phyloP scores from a whole-genome alignment of 2,113 vertebrate genomes.

The Anguilla rostrata region DNA sequence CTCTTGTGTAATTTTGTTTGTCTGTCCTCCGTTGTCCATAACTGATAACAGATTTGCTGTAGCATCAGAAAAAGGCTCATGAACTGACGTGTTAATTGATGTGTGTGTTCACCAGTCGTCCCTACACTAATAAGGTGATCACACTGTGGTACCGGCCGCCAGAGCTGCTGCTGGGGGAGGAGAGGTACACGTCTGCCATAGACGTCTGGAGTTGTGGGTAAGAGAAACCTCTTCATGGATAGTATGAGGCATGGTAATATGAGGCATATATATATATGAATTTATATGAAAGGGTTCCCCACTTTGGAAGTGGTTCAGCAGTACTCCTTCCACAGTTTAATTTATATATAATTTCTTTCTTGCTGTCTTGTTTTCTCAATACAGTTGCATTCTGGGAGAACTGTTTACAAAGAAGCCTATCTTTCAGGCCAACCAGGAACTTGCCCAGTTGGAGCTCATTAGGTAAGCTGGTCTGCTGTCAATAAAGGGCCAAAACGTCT shows the following conservation, averaged over 20 bases:
- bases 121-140: constrained; percentile 84
- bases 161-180: constrained; percentile 79
- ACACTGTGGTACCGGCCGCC: constrained; percentile 82
- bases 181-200: constrained; percentile 79
- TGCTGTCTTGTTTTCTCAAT: constrained; percentile 34
- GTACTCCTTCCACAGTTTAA: not conserved
- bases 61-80: not conserved
- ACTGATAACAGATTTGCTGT: not conserved
- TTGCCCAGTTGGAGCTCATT: constrained; percentile 96
- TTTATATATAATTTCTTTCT: not conserved
- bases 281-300: too few species aligned
- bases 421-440: constrained; percentile 98
- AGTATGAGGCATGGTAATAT: not conserved
- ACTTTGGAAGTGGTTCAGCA: too few species aligned
- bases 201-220: constrained; percentile 88
- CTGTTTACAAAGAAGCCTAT: constrained; percentile 99
- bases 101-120: constrained; percentile 66
- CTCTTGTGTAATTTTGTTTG: not conserved
- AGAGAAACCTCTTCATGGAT: constrained; percentile 41
- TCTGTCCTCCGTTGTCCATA: not conserved
- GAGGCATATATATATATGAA: too few species aligned
- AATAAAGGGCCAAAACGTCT: not conserved
- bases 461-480: constrained; percentile 71
- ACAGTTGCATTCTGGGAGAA: constrained; percentile 95
- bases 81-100: constrained; percentile 30